Base-by-base conservation (phyloP, 2,113 vertebrate genomes). In the Furnarius figulus region DNA sequence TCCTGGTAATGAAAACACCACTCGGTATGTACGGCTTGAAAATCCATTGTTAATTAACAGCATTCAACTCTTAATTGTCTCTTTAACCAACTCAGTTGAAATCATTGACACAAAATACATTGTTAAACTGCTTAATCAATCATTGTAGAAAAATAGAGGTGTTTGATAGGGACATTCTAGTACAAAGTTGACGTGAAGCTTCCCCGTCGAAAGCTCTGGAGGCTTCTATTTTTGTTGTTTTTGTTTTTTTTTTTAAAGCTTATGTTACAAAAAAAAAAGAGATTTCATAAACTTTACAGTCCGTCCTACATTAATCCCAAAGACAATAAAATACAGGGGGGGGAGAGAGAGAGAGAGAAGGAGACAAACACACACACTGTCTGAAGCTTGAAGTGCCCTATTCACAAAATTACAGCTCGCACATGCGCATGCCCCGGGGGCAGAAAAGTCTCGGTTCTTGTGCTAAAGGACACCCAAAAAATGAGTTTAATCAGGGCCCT, bases 61-160 rank as follows among this genome's bases (percentile, higher is more conserved):
- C 97, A 96, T 97, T 97, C 96, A 96, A 79, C 96, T 95, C 97
- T 97, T 95, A 96, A 90, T 97, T 94, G 70, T 80, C 81, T 19
- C 89, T 94, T 55, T 96, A 96, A 96, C 97, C 97, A 97, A 90
- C 86, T 93, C 91, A 74, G 85, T 92, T 72, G 92, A 97, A 95
- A 97, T 97, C 52, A 89, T 96, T 97, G 97, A 98, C 98, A 98
- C 97, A 98, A 98, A 98, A 98, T 97, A 98, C 98, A 97, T 97
- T 88, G 97, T 97, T 96, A 96, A 98, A 97, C 94, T 91, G 87
- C 95, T 97, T 98, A 97, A 97, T 98, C 97, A 97, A 90, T 95
- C 96, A 89, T 95, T 94, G 97, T 98, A 98, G 97, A 98, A 98
- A 98, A 98, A 98, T 98, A 98, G 97, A 98, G 98, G 87, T 95